phyloP scores from a whole-genome alignment of 2,113 vertebrate species.

The Cynopterus brachyotis region DNA sequence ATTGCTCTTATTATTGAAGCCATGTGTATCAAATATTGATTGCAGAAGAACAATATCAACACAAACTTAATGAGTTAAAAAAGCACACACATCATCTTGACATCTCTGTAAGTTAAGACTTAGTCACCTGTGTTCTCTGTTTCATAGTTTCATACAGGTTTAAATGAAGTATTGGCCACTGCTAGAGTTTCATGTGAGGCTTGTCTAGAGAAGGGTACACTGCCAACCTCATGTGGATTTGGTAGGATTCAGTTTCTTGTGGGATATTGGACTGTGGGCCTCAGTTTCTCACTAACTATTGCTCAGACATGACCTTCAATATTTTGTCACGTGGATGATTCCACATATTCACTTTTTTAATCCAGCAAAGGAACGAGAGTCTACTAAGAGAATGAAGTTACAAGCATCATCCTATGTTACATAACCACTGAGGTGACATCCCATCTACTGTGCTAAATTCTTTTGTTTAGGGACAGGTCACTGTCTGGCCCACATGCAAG shows the following conservation, averaged over 20 bases:
- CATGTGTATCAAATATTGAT: too few species aligned
- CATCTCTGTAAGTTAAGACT: not conserved
- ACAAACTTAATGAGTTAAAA: not conserved
- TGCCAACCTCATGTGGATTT: not conserved
- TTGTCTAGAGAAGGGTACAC: not conserved
- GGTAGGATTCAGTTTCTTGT: not conserved
- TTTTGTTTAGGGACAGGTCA: not conserved
- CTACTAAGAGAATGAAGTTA: not conserved
- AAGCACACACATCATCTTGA: not conserved
- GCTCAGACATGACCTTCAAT: not conserved
- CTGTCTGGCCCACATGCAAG: not conserved
- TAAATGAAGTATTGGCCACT: not conserved
- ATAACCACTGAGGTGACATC: not conserved
- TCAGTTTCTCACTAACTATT: not conserved
- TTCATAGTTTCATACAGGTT: not conserved
- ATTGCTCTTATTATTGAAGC: not conserved
- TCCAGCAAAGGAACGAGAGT: not conserved
- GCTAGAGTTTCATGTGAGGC: not conserved
- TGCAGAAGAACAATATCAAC: not conserved
- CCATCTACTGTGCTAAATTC: not conserved
- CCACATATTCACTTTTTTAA: not conserved
- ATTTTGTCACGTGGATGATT: not conserved
- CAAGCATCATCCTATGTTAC: not conserved
- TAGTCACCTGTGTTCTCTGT: not conserved
- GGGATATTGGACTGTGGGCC: not conserved